Evolutionary conservation across 2,888 invertebrate species (phyloP).

Genomic region (Cephus pygmeus): DNA sequence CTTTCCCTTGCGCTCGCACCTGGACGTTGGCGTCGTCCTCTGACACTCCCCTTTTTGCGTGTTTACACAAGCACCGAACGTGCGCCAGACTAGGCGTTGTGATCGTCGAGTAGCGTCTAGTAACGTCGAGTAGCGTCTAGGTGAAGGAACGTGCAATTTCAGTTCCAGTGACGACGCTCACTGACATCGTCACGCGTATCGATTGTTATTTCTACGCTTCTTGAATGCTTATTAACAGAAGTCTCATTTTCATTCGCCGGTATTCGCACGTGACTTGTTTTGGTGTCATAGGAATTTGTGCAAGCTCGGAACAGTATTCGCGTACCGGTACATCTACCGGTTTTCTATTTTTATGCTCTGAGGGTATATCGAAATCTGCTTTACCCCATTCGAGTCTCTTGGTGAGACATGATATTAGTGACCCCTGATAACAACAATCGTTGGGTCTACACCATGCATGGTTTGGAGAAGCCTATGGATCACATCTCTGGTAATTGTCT

Average conservation of each 20-base stretch:
- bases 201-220: not conserved
- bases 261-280: not conserved
- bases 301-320: not conserved
- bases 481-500: conserved; percentile 46
- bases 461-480: conserved; percentile 50
- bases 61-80: not conserved
- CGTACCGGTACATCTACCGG: not conserved
- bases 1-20: not conserved
- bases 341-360: not conserved
- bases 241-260: not conserved
- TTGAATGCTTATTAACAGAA: not conserved
- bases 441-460: conserved; percentile 52
- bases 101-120: no score
- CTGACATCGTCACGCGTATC: not conserved
- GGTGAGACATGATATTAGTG: conserved; percentile 42
- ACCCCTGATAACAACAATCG: conserved; percentile 47
- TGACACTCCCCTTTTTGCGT: not conserved
- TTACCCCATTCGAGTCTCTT: not conserved
- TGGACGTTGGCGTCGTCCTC: not conserved
- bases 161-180: not conserved
- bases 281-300: not conserved
- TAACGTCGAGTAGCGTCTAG: not conserved
- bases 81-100: not conserved
- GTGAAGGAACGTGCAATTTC: conserved; percentile 12
- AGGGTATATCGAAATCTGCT: not conserved